These are phyloP conservation scores for Eilema sororculum DNA, from an alignment of 2,888 invertebrate species.

Conservation along the genomic window DNA sequence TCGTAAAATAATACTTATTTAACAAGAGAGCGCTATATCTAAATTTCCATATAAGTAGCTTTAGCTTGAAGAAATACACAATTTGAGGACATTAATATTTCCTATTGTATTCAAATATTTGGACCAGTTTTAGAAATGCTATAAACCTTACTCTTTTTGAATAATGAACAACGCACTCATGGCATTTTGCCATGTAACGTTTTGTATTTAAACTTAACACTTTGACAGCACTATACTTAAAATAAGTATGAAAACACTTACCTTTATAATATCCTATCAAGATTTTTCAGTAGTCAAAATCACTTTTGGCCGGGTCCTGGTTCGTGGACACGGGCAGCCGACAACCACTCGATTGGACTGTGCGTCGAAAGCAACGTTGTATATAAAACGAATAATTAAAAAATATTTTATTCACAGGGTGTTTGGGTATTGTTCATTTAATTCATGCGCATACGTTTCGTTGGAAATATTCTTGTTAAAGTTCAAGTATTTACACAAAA, in stretches of 20 bases:
- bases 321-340: conserved; percentile 68
- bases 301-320: conserved; percentile 42
- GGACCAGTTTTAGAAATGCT: background rate
- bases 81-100: background rate
- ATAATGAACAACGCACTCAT: background rate
- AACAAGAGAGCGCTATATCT: too few species aligned
- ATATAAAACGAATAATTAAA: conserved; percentile 75
- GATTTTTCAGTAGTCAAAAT: conserved; percentile 25
- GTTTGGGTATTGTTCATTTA: conserved; percentile 38
- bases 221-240: background rate
- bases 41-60: too few species aligned
- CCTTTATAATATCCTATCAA: conserved; percentile 45
- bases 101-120: background rate
- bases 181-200: background rate
- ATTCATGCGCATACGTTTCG: conserved; percentile 13
- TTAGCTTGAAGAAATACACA: background rate
- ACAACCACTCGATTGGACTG: conserved; percentile 68
- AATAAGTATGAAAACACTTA: conserved; percentile 26
- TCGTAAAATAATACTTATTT: too few species aligned
- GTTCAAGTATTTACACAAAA: conserved; percentile 5
- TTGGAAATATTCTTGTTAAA: background rate
- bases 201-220: background rate
- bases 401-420: conserved; percentile 63
- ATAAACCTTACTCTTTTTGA: background rate
- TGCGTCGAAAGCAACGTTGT: conserved; percentile 47